Evolutionary conservation across 2,113 vertebrate species (phyloP).

Genomic region (Gnathonemus echidnorhynchus): DNA sequence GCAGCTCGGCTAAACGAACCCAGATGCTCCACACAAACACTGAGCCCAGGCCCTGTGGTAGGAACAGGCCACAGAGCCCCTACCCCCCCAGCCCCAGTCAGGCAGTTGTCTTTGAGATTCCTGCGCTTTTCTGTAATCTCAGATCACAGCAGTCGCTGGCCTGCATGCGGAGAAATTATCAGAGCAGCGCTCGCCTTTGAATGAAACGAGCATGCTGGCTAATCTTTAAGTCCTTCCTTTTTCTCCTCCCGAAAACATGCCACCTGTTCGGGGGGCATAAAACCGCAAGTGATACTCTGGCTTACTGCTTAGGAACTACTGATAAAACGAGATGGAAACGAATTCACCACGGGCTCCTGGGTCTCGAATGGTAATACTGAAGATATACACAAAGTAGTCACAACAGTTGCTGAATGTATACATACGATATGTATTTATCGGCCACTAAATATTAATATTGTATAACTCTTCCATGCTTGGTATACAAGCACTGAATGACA

Average conservation of each 20-base stretch:
- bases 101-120: constrained; percentile 68
- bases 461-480: background rate
- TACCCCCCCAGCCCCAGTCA: constrained; percentile 20
- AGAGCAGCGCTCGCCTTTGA: constrained; percentile 69
- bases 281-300: constrained; percentile 15
- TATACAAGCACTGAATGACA: background rate
- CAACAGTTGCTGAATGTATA: background rate
- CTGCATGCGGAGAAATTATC: constrained; percentile 77
- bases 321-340: background rate
- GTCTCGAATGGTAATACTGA: background rate
- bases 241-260: constrained; percentile 59
- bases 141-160: constrained; percentile 70
- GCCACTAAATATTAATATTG: background rate
- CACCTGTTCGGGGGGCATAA: constrained; percentile 49
- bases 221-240: constrained; percentile 69
- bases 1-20: constrained; percentile 74
- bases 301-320: background rate
- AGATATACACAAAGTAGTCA: background rate
- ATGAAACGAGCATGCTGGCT: constrained; percentile 68
- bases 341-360: background rate
- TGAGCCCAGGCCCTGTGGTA: constrained; percentile 59
- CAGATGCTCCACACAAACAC: constrained; percentile 82
- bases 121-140: constrained; percentile 75
- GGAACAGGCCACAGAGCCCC: constrained; percentile 47
- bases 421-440: background rate